Evolutionary conservation across 2,113 vertebrate species (phyloP), one percentile per base, ranked within the genome.

Genomic region (Misgurnus mizolepis): DNA sequence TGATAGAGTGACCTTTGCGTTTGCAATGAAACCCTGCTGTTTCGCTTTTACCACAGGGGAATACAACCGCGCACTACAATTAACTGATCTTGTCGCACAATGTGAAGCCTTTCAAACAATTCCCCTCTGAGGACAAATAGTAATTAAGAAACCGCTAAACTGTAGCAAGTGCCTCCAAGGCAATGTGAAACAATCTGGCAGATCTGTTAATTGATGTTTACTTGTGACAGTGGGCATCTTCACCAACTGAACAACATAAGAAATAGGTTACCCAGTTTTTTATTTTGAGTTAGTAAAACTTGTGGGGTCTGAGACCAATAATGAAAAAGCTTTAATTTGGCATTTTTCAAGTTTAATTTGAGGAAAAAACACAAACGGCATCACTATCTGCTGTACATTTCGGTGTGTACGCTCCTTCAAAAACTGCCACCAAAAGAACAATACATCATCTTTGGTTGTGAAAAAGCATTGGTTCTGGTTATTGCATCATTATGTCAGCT

Each of bases 131-230:
- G 79, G 82, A 83, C 81, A 83, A 83, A 81, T 83, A 85, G 69
- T 85, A 85, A 85, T 83, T 80, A 85, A 79, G 69, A 81, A 79
- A 83, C 73, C 81, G 74, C 74, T 79, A 74, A 75, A 80, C 78
- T 78, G 79, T 67, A 50, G 49, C 1, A 43, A 65, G 78, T 68
- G 78, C 79, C 69, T 83, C 65, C 65, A 61, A 83, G 84, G 81
- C 78, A 68, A 67, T 65, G 67, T 69, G 71, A 83, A 80, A 78
- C 84, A 83, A 85, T 83, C 78, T 81, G 81, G 68, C 78, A 72
- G 68, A 85, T 85, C 78, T 83, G 81, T 80, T 85, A 80, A 81
- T 85, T 83, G 68, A 70, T 78, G 71, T 83, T 80, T 80, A 78
- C 78, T 67, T 79, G 77, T 79, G 67, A 82, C 71, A 82, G 66